Conservation (phyloP, 1,140 invertebrate genomes). For the Drosophila mojavensis region DNA sequence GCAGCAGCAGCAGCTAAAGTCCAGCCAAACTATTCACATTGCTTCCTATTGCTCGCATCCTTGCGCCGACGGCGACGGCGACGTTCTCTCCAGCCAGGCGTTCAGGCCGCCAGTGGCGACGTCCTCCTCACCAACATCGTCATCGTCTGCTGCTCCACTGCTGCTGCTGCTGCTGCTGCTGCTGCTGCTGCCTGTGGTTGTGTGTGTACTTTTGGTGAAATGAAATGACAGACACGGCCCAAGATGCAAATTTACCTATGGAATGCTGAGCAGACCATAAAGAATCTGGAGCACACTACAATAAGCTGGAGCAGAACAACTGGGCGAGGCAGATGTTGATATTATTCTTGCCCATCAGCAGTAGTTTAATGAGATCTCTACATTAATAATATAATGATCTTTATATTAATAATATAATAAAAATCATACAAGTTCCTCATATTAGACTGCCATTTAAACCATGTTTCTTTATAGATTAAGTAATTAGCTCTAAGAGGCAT, state of each 20-base stretch:
- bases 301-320: not conserved
- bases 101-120: conserved; percentile 71
- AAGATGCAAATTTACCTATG: conserved; percentile 82
- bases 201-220: conserved; percentile 78
- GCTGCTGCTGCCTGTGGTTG: conserved; percentile 32
- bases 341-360: too few species aligned
- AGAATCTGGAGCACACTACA: conserved; percentile 41
- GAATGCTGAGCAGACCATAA: conserved; percentile 56
- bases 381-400: too few species aligned
- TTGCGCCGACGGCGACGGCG: conserved; percentile 63
- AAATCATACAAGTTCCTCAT: too few species aligned
- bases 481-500: too few species aligned
- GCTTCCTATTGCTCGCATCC: conserved; percentile 80
- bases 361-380: too few species aligned
- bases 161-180: conserved; percentile 44
- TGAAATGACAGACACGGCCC: conserved; percentile 79
- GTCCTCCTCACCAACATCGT: conserved; percentile 37
- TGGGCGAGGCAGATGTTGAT: too few species aligned
- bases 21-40: conserved; percentile 59
- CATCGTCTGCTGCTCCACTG: conserved; percentile 44
- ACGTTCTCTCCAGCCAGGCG: conserved; percentile 56
- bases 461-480: too few species aligned
- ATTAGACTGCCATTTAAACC: too few species aligned
- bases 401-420: too few species aligned
- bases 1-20: conserved; percentile 15